Evolutionary conservation across 2,888 invertebrate species (phyloP), one percentile per base, ranked within the genome.

Genomic region (Cryptocheilus praepositus): DNA sequence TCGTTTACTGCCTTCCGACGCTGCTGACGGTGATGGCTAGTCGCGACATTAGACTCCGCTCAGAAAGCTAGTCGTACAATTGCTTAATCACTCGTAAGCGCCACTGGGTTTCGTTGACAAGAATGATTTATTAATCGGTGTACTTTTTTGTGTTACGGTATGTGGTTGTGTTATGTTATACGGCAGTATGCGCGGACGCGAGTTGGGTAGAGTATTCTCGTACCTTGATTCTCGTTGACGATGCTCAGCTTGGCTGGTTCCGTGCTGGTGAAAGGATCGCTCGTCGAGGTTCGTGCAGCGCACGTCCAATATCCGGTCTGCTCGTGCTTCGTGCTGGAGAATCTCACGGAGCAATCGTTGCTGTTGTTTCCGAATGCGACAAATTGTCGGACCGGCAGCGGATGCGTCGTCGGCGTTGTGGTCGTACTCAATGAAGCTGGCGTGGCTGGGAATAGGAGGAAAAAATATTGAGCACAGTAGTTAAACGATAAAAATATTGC

Each of bases 251-350:
- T 87, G 8, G 87, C 86, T 0, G 88, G 87, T 59, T 80, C 74
- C 25, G 86, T 87, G 65, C 85, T 85, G 53, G 84, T 85, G 79
- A 88, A 88, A 66, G 81, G 75, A 65, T 82, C 84, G 59, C 80
- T 83, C 36, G 72, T 69, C 45, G 83, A 81, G 62, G 71, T 77
- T 70, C 87, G 79, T n/a, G 85, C 88, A 13, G 88, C 88, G 69
- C 88, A 89, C 52, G 83, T 86, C 88, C 88, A 89, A 64, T 86
- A 86, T 70, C 88, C 88, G 67, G 84, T 84, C 71, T 88, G 88
- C 67, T 88, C 88, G 71, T 86, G 80, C 73, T 85, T 84, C 54
- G 84, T 82, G 70, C 86, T 86, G 25, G 84, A 86, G 76, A 89
- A 88, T 73, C 86, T 77, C 22, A 89, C 88, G 60, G 88, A 88